Conservation (phyloP, 2,888 invertebrate genomes). For the Pardosa pseudoannulata region DNA sequence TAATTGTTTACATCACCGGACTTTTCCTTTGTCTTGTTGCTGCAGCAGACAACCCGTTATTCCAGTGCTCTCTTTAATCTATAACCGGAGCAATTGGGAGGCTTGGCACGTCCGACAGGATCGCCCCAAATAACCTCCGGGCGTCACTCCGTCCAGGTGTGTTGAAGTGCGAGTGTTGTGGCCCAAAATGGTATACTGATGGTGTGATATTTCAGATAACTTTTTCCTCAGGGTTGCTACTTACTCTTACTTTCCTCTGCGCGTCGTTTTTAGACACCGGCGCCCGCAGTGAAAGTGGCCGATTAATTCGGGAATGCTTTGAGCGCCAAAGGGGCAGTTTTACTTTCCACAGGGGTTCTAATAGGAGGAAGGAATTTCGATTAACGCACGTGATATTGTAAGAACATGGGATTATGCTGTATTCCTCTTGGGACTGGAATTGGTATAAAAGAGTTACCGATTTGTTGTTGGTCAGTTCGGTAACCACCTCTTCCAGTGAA, state of each 20-base stretch:
- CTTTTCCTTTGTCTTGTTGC: constrained; percentile 40
- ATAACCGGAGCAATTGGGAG: constrained; percentile 43
- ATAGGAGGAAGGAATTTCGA: neutral
- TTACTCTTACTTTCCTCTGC: constrained; percentile 13
- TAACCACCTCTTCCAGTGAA: neutral
- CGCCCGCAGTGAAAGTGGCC: neutral
- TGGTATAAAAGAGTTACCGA: neutral
- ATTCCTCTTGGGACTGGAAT: neutral
- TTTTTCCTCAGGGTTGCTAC: constrained; percentile 27
- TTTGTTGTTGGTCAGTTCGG: neutral
- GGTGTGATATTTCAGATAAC: constrained; percentile 18
- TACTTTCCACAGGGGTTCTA: neutral
- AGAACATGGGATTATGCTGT: neutral
- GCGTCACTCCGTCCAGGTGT: constrained; percentile 3
- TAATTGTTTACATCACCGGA: constrained; percentile 61
- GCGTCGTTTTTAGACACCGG: constrained; percentile 4
- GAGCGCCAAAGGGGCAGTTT: neutral
- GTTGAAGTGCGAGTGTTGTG: constrained; percentile 11
- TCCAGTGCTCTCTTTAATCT: constrained; percentile 54
- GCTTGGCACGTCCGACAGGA: constrained; percentile 60
- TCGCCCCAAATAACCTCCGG: constrained; percentile 41
- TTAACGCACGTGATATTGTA: neutral
- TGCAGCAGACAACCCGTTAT: constrained; percentile 22
- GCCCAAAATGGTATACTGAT: constrained; percentile 46
- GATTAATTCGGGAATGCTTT: neutral